A percentile compares a stretch with the other conserved stretches of the same genome.
Conservation (phyloP, 1,140 invertebrate genomes). For the Musca domestica region DNA sequence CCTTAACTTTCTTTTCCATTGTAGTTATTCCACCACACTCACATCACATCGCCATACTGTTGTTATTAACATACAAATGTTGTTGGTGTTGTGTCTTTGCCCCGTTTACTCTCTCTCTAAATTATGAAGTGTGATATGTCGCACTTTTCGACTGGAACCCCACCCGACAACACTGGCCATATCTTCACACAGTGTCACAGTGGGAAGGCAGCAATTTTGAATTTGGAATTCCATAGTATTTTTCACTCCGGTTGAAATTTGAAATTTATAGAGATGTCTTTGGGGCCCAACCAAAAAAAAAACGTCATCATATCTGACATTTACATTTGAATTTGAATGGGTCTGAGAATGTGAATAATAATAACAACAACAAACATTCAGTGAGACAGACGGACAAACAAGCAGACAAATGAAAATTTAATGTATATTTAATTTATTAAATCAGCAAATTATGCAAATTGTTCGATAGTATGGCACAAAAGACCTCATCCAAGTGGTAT, state of each 20-base stretch:
- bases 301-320: neutral
- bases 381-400: neutral
- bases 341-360: neutral
- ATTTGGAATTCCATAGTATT: too few relatives aligned
- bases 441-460: slow-evolving; percentile 22
- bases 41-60: too few relatives aligned
- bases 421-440: slow-evolving; percentile 19
- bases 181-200: slow-evolving; percentile 6
- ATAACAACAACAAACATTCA: neutral
- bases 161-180: neutral
- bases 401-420: slow-evolving; percentile 13
- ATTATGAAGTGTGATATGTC: slow-evolving; percentile 16
- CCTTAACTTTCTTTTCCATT: too few relatives aligned
- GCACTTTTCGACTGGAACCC: neutral
- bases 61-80: too few relatives aligned
- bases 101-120: neutral
- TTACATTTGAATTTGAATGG: slow-evolving; percentile 3
- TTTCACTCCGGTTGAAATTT: too few relatives aligned
- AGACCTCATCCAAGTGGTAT: too few relatives aligned
- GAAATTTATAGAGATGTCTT: slow-evolving; percentile 1
- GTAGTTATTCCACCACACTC: too few relatives aligned
- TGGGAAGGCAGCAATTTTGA: neutral
- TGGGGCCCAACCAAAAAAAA: neutral
- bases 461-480: neutral
- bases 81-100: too few relatives aligned